Evolutionary conservation across 2,113 vertebrate genomes (phyloP), one percentile per base, ranked within the genome.

Genomic region (Ranitomeya imitator): DNA sequence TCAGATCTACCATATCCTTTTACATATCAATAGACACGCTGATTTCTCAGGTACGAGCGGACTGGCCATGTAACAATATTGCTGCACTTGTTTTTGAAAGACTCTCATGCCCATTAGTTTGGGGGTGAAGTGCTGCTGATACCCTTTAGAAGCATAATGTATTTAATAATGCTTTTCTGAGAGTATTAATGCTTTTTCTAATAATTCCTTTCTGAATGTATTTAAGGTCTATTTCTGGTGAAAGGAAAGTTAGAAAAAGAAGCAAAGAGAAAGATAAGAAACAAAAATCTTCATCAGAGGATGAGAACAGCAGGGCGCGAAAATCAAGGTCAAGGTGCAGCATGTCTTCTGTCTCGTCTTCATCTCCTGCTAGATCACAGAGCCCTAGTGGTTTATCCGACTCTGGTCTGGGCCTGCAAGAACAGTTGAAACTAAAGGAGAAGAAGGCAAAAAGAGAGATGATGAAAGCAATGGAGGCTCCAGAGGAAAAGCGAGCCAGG

Each of bases 391-490:
- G 89, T 6, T 89, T 93, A 23, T 19, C 85, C 0, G 92, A 69
- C 91, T 95, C 90, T 57, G 90, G 92, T 65, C 92, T 94, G 84
- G 93, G 90, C 88, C 89, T 96, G 4, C 94, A 95, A 90, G 96
- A 96, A 88, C 91, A 92, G 15, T 74, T 94, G 37, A 90, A 86
- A 83, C 89, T 93, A 77, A 94, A 95, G 69, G 95, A 96, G 85
- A 93, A 95, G 45, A 95, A 93, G 89, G 91, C 93, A 14, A 96
- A 98, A 92, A 95, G 90, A 13, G 98, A 97, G 0, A 91, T 99
- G 92, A 91, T 98, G 94, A 99, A 99, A 90, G 98, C 98, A 19
- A 93, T 99, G 31, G 98, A 99, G 92, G 99, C 97, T 0, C 98
- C 98, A 0, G 98, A 99, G 89, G 98, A 99, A 93, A 99, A 99